Evolutionary conservation across 2,888 invertebrate genomes (phyloP).

Genomic region (Micropterix aruncella): DNA sequence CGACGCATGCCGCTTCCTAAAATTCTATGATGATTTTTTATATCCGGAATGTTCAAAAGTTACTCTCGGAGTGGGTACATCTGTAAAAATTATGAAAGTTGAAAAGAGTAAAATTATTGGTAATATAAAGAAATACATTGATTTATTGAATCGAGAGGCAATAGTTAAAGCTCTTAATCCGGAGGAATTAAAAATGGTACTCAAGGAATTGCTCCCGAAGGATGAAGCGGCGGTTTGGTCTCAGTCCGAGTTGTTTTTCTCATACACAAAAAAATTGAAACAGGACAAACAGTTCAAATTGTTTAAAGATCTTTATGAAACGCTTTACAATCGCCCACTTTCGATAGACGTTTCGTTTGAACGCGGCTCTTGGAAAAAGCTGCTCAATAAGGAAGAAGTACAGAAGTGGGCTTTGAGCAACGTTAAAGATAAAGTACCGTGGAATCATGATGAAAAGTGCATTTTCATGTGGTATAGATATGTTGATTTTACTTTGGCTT

Average conservation of each 20-base stretch:
- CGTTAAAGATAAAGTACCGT: not conserved
- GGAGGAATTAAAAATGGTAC: not conserved
- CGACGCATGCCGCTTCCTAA: not conserved
- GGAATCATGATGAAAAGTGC: not conserved
- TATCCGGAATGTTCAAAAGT: not conserved
- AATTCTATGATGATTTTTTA: not conserved
- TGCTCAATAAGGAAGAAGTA: not conserved
- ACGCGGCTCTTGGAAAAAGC: not conserved
- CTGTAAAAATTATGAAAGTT: not conserved
- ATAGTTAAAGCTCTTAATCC: not conserved
- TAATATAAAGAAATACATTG: not conserved
- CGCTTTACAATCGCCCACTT: not conserved
- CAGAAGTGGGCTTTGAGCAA: not conserved
- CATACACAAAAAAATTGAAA: not conserved
- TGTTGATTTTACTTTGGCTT: not conserved
- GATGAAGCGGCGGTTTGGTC: not conserved
- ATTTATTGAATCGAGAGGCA: not conserved
- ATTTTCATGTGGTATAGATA: not conserved
- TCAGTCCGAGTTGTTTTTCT: not conserved
- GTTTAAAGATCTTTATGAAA: not conserved
- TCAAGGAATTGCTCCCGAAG: not conserved
- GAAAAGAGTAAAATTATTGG: not conserved
- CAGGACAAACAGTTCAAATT: not conserved
- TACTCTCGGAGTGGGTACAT: not conserved
- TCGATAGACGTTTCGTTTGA: not conserved